phyloP scores from a whole-genome alignment of 2,797 vertebrate genomes.

The Lagodon rhomboides region DNA sequence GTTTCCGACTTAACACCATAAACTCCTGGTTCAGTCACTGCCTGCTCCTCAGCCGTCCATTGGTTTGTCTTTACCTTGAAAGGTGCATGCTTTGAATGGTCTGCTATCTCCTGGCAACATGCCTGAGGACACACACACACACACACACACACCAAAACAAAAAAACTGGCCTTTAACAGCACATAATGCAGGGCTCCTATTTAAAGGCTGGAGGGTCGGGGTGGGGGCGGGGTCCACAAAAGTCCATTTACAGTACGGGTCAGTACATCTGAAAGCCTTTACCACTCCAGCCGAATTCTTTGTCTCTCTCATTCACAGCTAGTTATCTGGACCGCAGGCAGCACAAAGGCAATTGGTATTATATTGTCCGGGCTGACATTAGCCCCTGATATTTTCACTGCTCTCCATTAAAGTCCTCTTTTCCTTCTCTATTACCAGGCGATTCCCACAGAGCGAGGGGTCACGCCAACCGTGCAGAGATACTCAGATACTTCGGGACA shows the following conservation, averaged over 20 bases:
- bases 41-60: slow-evolving; percentile 36
- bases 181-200: slow-evolving; percentile 71
- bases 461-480: slow-evolving; percentile 63
- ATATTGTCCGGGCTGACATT: slow-evolving; percentile 83
- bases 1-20: slow-evolving; percentile 16
- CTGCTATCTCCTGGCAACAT: slow-evolving; percentile 78
- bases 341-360: slow-evolving; percentile 83
- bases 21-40: slow-evolving; percentile 14
- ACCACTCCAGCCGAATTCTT: slow-evolving; percentile 86
- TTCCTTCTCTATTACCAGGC: slow-evolving; percentile 75
- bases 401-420: slow-evolving; percentile 80
- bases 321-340: slow-evolving; percentile 75
- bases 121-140: slow-evolving; percentile 63
- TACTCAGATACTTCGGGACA: slow-evolving; percentile 57
- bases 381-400: slow-evolving; percentile 83
- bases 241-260: slow-evolving; percentile 88
- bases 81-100: slow-evolving; percentile 65
- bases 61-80: slow-evolving; percentile 56
- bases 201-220: slow-evolving; percentile 66
- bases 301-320: slow-evolving; percentile 82
- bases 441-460: slow-evolving; percentile 73
- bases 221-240: slow-evolving; percentile 76
- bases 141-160: slow-evolving; percentile 48
- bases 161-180: slow-evolving; percentile 78
- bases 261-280: slow-evolving; percentile 89